phyloP scores from a whole-genome alignment of 2,888 invertebrate genomes.

The Ennomos erosarius region DNA sequence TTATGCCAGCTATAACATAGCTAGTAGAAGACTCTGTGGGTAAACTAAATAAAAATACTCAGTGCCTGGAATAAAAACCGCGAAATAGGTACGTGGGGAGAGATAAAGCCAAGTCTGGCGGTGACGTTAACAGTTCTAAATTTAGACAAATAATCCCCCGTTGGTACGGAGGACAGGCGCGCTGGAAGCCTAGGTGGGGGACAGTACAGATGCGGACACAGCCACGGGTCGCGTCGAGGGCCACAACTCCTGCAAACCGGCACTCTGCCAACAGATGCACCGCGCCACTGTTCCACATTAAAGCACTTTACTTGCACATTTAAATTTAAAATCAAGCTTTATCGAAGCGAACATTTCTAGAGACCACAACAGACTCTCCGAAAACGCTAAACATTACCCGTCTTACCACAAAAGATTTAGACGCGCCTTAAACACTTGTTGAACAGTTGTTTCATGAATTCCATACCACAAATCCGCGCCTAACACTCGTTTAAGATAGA shows the following conservation, averaged over 20 bases:
- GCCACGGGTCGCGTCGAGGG: constrained; percentile 44
- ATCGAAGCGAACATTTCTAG: constrained; percentile 33
- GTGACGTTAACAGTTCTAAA: constrained; percentile 59
- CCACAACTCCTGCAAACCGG: constrained; percentile 61
- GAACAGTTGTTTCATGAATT: too few relatives aligned
- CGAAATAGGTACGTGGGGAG: constrained; percentile 26
- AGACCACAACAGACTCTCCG: constrained; percentile 27
- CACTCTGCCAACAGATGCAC: constrained; percentile 69
- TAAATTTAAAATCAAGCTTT: constrained; percentile 47
- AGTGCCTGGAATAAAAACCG: constrained; percentile 36
- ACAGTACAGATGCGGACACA: constrained; percentile 47
- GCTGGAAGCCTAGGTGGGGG: constrained; percentile 47
- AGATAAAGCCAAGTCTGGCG: constrained; percentile 45
- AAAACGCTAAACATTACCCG: constrained; percentile 56
- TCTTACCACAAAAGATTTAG: too few relatives aligned
- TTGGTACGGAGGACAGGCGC: constrained; percentile 52
- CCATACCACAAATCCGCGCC: too few relatives aligned
- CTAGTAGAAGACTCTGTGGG: not conserved
- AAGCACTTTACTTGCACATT: constrained; percentile 49
- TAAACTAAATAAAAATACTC: constrained; percentile 19
- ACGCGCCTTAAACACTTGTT: too few relatives aligned
- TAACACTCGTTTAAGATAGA: too few relatives aligned
- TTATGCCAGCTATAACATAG: constrained; percentile 2
- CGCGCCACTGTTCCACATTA: constrained; percentile 52
- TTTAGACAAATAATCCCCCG: constrained; percentile 60